Base-by-base conservation (phyloP, 2,113 vertebrate species). In the Tretioscincus oriximinensis region DNA sequence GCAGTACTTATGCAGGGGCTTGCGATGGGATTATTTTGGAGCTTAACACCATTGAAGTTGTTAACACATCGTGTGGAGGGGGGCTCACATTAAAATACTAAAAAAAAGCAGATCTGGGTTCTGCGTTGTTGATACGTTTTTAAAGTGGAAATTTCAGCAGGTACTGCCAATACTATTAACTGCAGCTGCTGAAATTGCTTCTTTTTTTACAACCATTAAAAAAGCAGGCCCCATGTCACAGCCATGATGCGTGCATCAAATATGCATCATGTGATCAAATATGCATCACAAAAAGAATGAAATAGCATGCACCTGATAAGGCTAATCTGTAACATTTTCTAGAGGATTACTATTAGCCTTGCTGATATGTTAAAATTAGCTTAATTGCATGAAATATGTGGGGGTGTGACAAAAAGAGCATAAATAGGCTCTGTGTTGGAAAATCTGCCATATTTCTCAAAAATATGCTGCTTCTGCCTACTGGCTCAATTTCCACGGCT, bases 371-470 rank as follows among this genome's bases (percentile, higher is more conserved):
- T 58, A 60, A 81, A 22, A 81, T 76, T 68, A 69, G 51, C 35
- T 76, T 81, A 81, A 69, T 68, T 76, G 80, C 49, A 47, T 69
- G n/a, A 68, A 81, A 29, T 69, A 69, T 61, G 73, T 22, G 24
- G 35, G n/a, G 58, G n/a, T 47, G 31, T 47, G n/a, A 74, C 51
- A 67, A 75, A 21, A 81, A 29, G 51, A 16, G n/a, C 29, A 28
- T 72, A 80, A 75, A 31, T 21, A 29, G n/a, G n/a, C 41, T 64
- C 9, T 64, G 41, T 21, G 3, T 64, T 26, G 28, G 65, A 31
- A 73, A 80, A 10, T 68, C 20, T 24, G 11, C 11, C 28, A 51
- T 2, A 21, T 20, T 41, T 68, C 18, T 45, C 7, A 29, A 60
- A 45, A 28, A 9, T 22, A 10, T 24, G 61, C 9, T 29, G 6